These are phyloP conservation scores for Apogon hyalosoma DNA, from an alignment of 2,797 vertebrate genomes.

Conservation along the genomic window DNA sequence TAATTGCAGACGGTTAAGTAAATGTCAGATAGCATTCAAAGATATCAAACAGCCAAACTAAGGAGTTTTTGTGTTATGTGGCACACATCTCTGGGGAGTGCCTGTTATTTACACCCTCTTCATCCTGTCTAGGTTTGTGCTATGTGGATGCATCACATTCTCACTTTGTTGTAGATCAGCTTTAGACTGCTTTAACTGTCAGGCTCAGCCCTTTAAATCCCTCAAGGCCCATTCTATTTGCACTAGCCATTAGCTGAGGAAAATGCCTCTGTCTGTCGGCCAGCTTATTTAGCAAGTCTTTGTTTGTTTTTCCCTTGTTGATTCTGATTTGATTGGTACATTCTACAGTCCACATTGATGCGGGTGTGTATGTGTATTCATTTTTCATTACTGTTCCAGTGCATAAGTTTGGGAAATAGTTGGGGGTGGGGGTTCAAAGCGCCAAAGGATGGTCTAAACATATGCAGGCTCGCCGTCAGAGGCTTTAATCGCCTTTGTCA, in stretches of 20 bases:
- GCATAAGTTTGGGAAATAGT: conserved; percentile 43
- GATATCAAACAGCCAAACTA: conserved; percentile 66
- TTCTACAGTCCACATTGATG: conserved; percentile 55
- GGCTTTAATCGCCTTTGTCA: conserved; percentile 76
- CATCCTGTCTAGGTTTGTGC: conserved; percentile 63
- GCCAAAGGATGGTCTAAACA: conserved; percentile 67
- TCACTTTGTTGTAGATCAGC: conserved; percentile 78
- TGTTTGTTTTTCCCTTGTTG: conserved; percentile 71
- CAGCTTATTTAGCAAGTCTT: conserved; percentile 71
- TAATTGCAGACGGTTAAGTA: conserved; percentile 66
- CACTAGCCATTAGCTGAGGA: conserved; percentile 71
- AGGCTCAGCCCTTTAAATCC: conserved; percentile 72
- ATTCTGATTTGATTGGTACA: conserved; percentile 62
- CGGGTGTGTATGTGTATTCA: conserved; percentile 13
- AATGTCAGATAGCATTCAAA: conserved; percentile 72
- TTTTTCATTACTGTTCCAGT: conserved; percentile 43
- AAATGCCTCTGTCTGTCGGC: conserved; percentile 62
- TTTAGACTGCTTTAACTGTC: conserved; percentile 76
- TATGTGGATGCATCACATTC: conserved; percentile 69
- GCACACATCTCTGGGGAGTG: conserved; percentile 67
- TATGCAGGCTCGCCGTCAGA: conserved; percentile 64
- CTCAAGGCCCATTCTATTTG: conserved; percentile 72
- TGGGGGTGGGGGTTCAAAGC: conserved; percentile 55
- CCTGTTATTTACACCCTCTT: conserved; percentile 77
- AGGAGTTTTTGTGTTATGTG: conserved; percentile 67